Conservation (phyloP, 2,888 invertebrate genomes). For the Danaus chrysippus region DNA sequence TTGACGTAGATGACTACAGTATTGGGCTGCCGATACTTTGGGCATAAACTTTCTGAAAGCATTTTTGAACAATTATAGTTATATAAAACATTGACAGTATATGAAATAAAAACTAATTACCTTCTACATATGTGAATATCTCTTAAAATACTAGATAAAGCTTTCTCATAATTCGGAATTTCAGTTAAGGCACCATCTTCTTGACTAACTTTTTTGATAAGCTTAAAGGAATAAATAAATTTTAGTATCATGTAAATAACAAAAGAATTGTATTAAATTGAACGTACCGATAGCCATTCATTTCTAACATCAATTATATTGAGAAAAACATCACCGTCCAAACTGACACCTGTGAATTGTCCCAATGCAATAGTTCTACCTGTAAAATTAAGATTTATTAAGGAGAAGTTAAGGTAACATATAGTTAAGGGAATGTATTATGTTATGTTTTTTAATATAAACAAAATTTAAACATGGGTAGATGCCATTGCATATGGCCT, state of each 20-base stretch:
- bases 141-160: conserved; percentile 89
- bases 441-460: no score
- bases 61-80: background rate
- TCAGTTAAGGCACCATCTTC: conserved; percentile 85
- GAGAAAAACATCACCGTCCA: conserved; percentile 93
- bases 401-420: conserved; percentile 1
- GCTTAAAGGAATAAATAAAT: conserved; percentile 63
- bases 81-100: conserved; percentile 29
- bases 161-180: conserved; percentile 90
- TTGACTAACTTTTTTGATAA: conserved; percentile 88
- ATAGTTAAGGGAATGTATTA: background rate
- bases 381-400: conserved; percentile 50
- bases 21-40: conserved; percentile 91
- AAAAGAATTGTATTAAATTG: conserved; percentile 10
- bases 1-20: conserved; percentile 90
- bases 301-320: conserved; percentile 95
- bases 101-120: conserved; percentile 53
- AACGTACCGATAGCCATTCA: conserved; percentile 94
- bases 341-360: conserved; percentile 92
- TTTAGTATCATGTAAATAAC: conserved; percentile 10
- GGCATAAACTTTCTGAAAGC: conserved; percentile 90
- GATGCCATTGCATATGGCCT: no score
- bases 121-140: conserved; percentile 91
- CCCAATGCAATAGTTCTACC: conserved; percentile 91
- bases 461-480: no score